Evolutionary conservation across 2,113 vertebrate genomes (phyloP).

Genomic region (Bagarius yarrelli): DNA sequence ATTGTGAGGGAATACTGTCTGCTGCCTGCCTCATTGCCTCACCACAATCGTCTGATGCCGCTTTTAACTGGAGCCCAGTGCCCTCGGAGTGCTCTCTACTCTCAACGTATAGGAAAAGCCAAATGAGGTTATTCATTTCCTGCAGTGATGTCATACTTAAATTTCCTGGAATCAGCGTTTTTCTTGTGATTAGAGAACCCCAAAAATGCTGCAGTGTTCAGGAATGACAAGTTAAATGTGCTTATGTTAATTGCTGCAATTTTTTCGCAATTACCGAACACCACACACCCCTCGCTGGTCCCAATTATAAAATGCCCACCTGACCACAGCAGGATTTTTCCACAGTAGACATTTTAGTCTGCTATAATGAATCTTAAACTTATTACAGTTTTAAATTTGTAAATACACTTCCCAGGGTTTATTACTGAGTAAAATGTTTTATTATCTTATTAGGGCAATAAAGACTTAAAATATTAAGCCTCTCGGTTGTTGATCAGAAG

Average conservation of each 20-base stretch:
- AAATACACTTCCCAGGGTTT: too few species aligned
- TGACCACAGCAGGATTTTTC: too few species aligned
- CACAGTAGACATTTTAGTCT: too few species aligned
- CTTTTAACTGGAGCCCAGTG: slow-evolving; percentile 32
- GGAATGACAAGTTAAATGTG: not conserved
- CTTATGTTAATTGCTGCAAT: not conserved
- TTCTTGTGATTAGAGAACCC: slow-evolving; percentile 59
- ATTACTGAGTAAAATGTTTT: too few species aligned
- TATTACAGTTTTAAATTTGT: too few species aligned
- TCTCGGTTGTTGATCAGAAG: too few species aligned
- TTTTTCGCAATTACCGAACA: slow-evolving; percentile 9
- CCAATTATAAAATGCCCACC: not conserved
- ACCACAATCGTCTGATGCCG: slow-evolving; percentile 20
- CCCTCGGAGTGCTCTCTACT: slow-evolving; percentile 15
- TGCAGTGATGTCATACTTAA: slow-evolving; percentile 66
- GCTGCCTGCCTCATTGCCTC: slow-evolving; percentile 20
- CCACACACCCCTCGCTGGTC: not conserved
- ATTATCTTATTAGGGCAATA: too few species aligned
- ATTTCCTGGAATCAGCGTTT: slow-evolving; percentile 64
- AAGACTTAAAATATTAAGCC: too few species aligned
- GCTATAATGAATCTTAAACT: too few species aligned
- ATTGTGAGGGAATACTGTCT: slow-evolving; percentile 38
- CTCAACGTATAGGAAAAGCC: slow-evolving; percentile 23
- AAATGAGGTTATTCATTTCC: slow-evolving; percentile 58
- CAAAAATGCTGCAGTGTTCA: slow-evolving; percentile 38